Percentiles rank a stretch among this genome's conserved stretches.
Evolutionary conservation across 2,888 invertebrate species (phyloP).

Genomic region (Tholera decimalis): DNA sequence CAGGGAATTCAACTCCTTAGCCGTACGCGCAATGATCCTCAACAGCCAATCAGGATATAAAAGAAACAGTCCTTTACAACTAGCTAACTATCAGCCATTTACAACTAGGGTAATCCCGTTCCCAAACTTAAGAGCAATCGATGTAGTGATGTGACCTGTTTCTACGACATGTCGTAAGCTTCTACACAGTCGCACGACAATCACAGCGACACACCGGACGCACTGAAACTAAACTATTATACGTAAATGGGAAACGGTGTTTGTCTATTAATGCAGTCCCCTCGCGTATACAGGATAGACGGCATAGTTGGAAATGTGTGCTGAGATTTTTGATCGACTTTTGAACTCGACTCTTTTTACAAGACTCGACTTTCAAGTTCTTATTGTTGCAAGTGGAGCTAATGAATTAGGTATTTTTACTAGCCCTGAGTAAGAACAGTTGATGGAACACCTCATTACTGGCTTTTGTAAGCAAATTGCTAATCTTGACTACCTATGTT

Average conservation of each 20-base stretch:
- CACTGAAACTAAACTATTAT: slow-evolving; percentile 82
- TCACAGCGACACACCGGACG: slow-evolving; percentile 82
- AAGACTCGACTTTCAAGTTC: not conserved
- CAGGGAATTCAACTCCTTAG: no score
- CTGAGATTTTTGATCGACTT: slow-evolving; percentile 1
- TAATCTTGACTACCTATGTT: no score
- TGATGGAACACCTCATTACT: no score
- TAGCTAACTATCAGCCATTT: no score
- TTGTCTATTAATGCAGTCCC: slow-evolving; percentile 81
- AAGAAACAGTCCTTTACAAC: no score
- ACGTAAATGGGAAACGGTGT: slow-evolving; percentile 86
- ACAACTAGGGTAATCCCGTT: not conserved
- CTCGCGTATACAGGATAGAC: slow-evolving; percentile 59
- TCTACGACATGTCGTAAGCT: slow-evolving; percentile 73
- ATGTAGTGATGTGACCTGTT: slow-evolving; percentile 59
- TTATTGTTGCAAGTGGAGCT: not conserved
- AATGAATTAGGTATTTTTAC: no score
- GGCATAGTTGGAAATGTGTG: slow-evolving; percentile 42
- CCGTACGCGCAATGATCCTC: no score
- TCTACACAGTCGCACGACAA: slow-evolving; percentile 74
- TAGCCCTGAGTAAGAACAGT: no score
- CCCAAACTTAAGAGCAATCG: slow-evolving; percentile 33
- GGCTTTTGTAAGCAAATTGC: no score
- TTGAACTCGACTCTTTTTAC: no score
- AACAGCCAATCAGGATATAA: no score